Evolutionary conservation across 2,113 vertebrate genomes (phyloP), one percentile per base, ranked within the genome.

Genomic region (Oncorhynchus mykiss): DNA sequence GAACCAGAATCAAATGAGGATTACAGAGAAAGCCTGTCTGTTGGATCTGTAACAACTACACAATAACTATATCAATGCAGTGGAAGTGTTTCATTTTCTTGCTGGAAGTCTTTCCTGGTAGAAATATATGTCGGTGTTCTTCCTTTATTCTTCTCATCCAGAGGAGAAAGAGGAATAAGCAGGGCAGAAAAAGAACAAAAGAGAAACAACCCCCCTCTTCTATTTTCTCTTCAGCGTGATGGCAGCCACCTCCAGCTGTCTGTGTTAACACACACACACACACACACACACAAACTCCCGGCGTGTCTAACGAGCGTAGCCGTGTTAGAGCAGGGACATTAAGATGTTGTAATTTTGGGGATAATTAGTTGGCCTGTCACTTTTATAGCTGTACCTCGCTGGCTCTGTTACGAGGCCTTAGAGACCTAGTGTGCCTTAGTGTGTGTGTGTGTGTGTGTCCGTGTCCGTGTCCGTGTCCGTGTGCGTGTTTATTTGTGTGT

Each of bases 301-400:
- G 73, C 64, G 60, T 76, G 83, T 75, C 82, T 82, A 73, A 77
- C 85, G 88, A 91, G 88, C 81, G 73, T 74, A 80, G 81, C 90
- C 83, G 16, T 54, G 51, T 54, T 83, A 76, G 83, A 87, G 89
- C 77, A 24, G 73, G 81, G 88, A 89, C 91, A 93, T 93, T 93
- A 93, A 92, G 89, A 92, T 85, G 91, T 88, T 91, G 89, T 93
- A 93, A 94, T 93, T 94, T 92, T 92, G 74, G 80, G 88, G 85
- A 91, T 93, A 93, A 94, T 92, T 92, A 93, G 92, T 93, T 89
- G 83, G 88, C 90, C 88, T 93, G 93, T 93, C 92, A 94, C 85
- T 90, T 93, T 93, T 93, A 93, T 92, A 87, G 85, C 86, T 85
- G 86, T 91, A 91, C 89, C 89, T 92, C 86, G 85, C 82, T 79